Evolutionary conservation across 2,113 vertebrate genomes (phyloP).

Genomic region (Pangasianodon hypophthalmus): DNA sequence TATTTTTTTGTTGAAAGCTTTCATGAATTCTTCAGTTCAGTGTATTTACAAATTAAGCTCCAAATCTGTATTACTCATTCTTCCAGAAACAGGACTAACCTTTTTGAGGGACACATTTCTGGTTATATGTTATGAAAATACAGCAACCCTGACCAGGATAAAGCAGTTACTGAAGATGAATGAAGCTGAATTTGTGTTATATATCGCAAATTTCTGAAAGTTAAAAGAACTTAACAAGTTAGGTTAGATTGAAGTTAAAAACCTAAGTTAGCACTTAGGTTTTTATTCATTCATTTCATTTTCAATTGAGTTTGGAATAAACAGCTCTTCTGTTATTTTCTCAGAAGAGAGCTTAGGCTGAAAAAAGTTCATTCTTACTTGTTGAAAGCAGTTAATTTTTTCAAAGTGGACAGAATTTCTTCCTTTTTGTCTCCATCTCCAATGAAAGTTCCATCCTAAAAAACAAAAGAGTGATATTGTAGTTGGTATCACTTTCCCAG

Average conservation of each 20-base stretch:
- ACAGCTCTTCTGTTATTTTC: neutral
- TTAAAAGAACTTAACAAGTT: neutral
- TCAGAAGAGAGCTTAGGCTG: neutral
- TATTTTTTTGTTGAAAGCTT: neutral
- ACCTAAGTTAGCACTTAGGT: neutral
- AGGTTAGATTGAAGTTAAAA: no score
- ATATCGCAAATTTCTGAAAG: neutral
- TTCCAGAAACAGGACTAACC: neutral
- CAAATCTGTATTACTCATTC: neutral
- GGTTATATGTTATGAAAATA: neutral
- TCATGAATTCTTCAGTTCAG: neutral
- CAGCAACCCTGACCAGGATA: neutral
- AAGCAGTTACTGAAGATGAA: neutral
- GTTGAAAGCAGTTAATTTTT: conserved; percentile 82
- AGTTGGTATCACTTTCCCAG: neutral
- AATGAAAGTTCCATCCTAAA: conserved; percentile 73
- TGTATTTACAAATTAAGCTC: neutral
- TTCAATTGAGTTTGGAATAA: neutral
- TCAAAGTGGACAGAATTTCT: conserved; percentile 71
- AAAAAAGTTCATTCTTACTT: conserved; percentile 74
- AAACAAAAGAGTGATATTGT: neutral
- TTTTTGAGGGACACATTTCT: neutral
- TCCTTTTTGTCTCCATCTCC: conserved; percentile 64
- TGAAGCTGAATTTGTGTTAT: neutral
- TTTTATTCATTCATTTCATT: neutral